These are phyloP conservation scores for Nephrotoma flavescens DNA, from an alignment of 2,888 invertebrate species.

Conservation along the genomic window DNA sequence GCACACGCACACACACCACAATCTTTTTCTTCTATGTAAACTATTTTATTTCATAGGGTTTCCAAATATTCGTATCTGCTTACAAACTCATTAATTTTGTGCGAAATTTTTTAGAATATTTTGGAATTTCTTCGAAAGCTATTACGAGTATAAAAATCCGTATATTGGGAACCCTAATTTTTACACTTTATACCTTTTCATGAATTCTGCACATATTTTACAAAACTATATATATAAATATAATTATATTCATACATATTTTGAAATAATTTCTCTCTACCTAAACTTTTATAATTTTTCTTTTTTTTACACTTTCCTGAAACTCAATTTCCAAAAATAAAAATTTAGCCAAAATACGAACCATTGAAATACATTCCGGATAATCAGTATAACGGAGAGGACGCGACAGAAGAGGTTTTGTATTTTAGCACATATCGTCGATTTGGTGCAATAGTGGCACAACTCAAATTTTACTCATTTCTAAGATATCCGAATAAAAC, in stretches of 20 bases:
- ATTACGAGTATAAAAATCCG: not conserved
- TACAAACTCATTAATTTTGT: not conserved
- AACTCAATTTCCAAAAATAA: not conserved
- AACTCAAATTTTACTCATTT: too few relatives aligned
- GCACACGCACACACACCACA: slow-evolving; percentile 2
- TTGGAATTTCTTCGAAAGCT: too few relatives aligned
- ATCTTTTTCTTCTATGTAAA: slow-evolving; percentile 4
- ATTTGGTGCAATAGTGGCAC: too few relatives aligned
- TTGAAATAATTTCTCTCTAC: not conserved
- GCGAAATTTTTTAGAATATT: too few relatives aligned
- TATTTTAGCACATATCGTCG: not conserved
- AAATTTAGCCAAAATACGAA: not conserved
- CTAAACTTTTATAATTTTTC: not conserved
- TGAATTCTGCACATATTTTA: not conserved
- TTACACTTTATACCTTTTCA: not conserved
- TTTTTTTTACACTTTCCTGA: not conserved
- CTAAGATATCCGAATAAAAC: too few relatives aligned
- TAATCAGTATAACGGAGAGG: not conserved
- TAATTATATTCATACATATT: not conserved
- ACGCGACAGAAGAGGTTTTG: not conserved
- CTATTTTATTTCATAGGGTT: not conserved
- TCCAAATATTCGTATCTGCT: not conserved
- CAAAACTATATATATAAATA: not conserved
- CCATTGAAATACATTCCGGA: not conserved
- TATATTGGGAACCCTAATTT: not conserved